Conservation (phyloP, 2,888 invertebrate species). For the Eustalomyia histrio region DNA sequence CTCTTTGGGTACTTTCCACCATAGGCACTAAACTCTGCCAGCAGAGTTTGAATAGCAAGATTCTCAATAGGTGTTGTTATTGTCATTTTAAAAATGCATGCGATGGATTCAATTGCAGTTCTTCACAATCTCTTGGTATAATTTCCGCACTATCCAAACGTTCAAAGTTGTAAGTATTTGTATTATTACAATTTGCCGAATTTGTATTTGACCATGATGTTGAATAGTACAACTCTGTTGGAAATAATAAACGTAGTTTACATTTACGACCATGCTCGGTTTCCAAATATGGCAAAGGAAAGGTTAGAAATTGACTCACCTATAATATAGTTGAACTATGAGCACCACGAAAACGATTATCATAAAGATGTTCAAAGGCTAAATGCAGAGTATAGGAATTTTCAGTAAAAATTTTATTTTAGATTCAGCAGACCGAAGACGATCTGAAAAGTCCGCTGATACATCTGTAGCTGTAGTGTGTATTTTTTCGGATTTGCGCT, state of each 20-base stretch:
- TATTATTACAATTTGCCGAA: slow-evolving; percentile 53
- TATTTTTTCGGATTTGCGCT: slow-evolving; percentile 80
- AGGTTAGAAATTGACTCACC: slow-evolving; percentile 91
- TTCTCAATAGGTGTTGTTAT: slow-evolving; percentile 85
- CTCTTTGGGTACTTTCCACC: slow-evolving; percentile 84
- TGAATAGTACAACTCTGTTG: slow-evolving; percentile 87
- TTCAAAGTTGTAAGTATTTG: slow-evolving; percentile 62
- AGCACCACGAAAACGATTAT: slow-evolving; percentile 87
- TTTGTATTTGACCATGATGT: slow-evolving; percentile 80
- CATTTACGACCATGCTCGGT: slow-evolving; percentile 90
- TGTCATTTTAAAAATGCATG: slow-evolving; percentile 88
- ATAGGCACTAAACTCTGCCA: slow-evolving; percentile 92
- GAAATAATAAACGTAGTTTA: slow-evolving; percentile 85
- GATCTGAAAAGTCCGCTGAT: slow-evolving; percentile 89
- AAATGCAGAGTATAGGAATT: slow-evolving; percentile 73
- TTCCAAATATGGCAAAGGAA: slow-evolving; percentile 92
- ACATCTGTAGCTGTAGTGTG: slow-evolving; percentile 80
- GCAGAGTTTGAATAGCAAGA: slow-evolving; percentile 84
- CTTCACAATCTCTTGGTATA: slow-evolving; percentile 67
- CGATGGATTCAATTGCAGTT: slow-evolving; percentile 80
- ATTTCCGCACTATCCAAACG: slow-evolving; percentile 71
- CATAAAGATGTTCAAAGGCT: slow-evolving; percentile 82
- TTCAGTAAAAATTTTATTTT: slow-evolving; percentile 80
- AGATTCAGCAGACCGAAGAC: slow-evolving; percentile 82
- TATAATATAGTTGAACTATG: slow-evolving; percentile 87